Percentiles rank a stretch among this genome's conserved stretches.
phyloP scores from a whole-genome alignment of 2,888 invertebrate species.

The Tinea pellionella region DNA sequence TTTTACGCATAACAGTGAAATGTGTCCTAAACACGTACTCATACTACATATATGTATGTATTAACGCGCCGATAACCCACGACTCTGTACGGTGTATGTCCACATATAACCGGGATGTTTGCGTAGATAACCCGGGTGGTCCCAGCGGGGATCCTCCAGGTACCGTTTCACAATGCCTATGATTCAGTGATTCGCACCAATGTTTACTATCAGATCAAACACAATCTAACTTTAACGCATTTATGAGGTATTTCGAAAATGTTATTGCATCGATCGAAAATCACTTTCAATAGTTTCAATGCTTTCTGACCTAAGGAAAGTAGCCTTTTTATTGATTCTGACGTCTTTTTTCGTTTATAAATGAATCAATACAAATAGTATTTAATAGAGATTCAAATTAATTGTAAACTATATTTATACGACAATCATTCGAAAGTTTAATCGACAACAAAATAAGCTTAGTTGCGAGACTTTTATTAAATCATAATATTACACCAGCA shows the following conservation, averaged over 20 bases:
- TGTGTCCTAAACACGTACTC: no score
- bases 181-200: conserved; percentile 61
- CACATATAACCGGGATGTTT: conserved; percentile 10
- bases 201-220: conserved; percentile 32
- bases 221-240: not conserved
- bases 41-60: not conserved
- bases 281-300: no score
- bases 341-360: no score
- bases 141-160: conserved; percentile 48
- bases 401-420: no score
- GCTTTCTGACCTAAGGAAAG: no score
- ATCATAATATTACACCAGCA: not conserved
- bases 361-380: no score
- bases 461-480: not conserved
- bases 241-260: not conserved
- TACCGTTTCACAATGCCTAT: conserved; percentile 48
- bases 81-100: not conserved
- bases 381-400: no score
- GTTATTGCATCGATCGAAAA: not conserved
- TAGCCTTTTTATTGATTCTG: no score
- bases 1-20: not conserved
- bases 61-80: not conserved
- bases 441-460: not conserved
- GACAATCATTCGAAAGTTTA: not conserved
- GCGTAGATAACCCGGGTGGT: conserved; percentile 45